Percentiles rank a stretch among this genome's conserved stretches.
Conservation (phyloP, 2,113 vertebrate genomes). For the Calonectris borealis region DNA sequence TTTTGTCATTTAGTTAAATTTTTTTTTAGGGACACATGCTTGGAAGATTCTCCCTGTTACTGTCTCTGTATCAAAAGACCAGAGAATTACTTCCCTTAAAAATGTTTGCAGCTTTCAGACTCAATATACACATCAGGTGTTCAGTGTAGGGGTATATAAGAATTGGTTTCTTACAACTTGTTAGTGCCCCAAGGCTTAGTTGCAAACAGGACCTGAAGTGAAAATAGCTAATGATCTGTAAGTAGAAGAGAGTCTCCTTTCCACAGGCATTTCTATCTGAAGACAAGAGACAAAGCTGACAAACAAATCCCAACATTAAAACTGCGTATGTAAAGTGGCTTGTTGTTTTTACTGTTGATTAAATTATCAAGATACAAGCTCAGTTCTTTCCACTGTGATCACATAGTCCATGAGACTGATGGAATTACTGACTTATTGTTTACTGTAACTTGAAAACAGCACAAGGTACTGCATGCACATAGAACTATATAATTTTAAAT, state of each 20-base stretch:
- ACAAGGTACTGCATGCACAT: not conserved
- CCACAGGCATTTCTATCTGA: not conserved
- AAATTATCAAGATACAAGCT: not conserved
- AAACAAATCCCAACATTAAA: not conserved
- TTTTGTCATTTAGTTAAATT: not conserved
- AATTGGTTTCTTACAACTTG: not conserved
- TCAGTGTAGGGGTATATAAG: not conserved
- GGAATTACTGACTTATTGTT: not conserved
- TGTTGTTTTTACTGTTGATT: not conserved
- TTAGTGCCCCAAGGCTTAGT: not conserved
- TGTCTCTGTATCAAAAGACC: not conserved
- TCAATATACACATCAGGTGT: not conserved
- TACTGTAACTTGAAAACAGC: not conserved
- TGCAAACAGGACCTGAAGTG: not conserved
- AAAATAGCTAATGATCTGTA: not conserved
- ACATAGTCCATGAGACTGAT: not conserved
- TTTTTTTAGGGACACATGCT: not conserved
- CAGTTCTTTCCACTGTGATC: accelerated
- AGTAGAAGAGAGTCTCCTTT: not conserved
- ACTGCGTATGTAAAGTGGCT: not conserved
- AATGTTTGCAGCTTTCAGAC: not conserved
- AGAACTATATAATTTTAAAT: not conserved
- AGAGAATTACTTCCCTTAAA: not conserved
- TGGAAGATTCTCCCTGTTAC: not conserved
- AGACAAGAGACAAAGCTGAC: not conserved